phyloP scores from a whole-genome alignment of 2,888 invertebrate species.

The Clivina fossor region DNA sequence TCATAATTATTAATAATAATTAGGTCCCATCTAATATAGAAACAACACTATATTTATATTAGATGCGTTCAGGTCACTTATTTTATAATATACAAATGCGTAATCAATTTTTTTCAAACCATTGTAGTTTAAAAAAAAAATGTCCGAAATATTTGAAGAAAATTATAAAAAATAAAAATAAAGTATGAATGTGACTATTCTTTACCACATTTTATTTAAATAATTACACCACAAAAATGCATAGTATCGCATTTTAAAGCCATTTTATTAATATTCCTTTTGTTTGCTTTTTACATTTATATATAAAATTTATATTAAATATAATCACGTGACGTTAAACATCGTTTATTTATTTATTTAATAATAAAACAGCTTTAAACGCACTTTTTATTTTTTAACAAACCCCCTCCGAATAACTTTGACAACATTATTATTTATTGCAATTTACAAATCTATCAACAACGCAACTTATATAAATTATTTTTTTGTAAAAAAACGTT shows the following conservation, averaged over 20 bases:
- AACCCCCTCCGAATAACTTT: no score
- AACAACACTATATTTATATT: slow-evolving; percentile 16
- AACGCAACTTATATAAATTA: no score
- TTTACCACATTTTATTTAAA: slow-evolving; percentile 16
- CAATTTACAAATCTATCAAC: no score
- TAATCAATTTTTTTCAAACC: slow-evolving; percentile 27
- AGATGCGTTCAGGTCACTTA: slow-evolving; percentile 32
- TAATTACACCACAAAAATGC: slow-evolving; percentile 31
- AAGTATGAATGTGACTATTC: slow-evolving; percentile 30
- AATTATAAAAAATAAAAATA: not conserved
- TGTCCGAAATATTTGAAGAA: slow-evolving; percentile 8
- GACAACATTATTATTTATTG: no score
- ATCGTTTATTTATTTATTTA: slow-evolving; percentile 8
- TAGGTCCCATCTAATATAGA: slow-evolving; percentile 29
- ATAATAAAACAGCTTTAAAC: slow-evolving; percentile 34
- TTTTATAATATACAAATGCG: slow-evolving; percentile 3
- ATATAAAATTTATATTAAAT: slow-evolving; percentile 34
- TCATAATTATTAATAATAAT: slow-evolving; percentile 26
- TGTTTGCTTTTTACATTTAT: no score
- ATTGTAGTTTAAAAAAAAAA: slow-evolving; percentile 27
- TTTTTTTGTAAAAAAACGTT: no score
- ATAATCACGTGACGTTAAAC: slow-evolving; percentile 28
- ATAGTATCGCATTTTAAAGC: slow-evolving; percentile 26
- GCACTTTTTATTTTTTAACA: no score
- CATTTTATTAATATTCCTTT: slow-evolving; percentile 30